Evolutionary conservation across 2,888 invertebrate genomes (phyloP), one percentile per base, ranked within the genome.

Genomic region (Diaphora mendica): DNA sequence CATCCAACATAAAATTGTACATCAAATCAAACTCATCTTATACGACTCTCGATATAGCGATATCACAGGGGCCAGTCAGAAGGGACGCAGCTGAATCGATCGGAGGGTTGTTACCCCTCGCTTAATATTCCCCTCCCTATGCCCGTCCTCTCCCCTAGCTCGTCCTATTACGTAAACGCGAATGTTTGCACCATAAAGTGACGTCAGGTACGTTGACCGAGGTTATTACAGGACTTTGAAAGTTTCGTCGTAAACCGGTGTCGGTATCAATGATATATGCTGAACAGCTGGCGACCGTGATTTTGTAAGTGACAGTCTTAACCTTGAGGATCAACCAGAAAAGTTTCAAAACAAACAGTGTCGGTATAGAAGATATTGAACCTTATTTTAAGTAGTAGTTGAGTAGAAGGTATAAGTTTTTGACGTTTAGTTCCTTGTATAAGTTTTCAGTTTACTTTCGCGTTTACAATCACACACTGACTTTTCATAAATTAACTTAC

Each of bases 221-320:
- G 83, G 84, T 90, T 86, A 83, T 82, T 83, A 82, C 76, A 81
- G 82, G 89, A 90, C 88, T 90, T 91, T 90, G 88, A 90, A 91
- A 91, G 82, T 90, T 88, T 80, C 42, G 70, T 68, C 64, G 64
- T 67, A 51, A 72, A 67, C 70, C 66, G 51, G 66, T 68, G 71
- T 71, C 33, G 64, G 64, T 72, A 35, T 64, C 51, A 48, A 39
- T 44, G 44, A 30, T 23, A 26, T 44, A 44, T n/a, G 11, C 62
- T 68, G 51, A 68, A 62, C 71, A 33, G 64, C 59, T 66, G 55
- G 11, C 42, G 71, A 39, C 44, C 71, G 15, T 65, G n/a, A 13
- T 71, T 71, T 39, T 15, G 62, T 62, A 15, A n/a, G 55, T 59
- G 55, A 62, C 62, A 62, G 62, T 26, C 62, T 62, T 62, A 30